Evolutionary conservation across 1,140 invertebrate species (phyloP), one percentile per base, ranked within the genome.

Genomic region (Dufourea novaeangliae): DNA sequence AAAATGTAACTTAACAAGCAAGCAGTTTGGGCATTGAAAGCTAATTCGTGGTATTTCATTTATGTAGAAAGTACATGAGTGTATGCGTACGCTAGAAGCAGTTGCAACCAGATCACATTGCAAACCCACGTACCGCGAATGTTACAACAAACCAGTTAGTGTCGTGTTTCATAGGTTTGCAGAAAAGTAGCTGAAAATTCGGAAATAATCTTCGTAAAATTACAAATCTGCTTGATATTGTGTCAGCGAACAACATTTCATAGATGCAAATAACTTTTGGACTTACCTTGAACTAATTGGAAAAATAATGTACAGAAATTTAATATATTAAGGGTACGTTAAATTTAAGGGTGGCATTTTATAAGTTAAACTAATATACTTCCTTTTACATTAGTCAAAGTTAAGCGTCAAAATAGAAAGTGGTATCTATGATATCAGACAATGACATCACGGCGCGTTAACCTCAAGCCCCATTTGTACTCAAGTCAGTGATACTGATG

Each of bases 361-460:
- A n/a, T n/a, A n/a, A n/a, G n/a, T n/a, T n/a, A n/a, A n/a, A n/a
- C n/a, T n/a, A n/a, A n/a, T n/a, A n/a, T n/a, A 41, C 14, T 12
- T 10, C 10, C 8, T 41, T 41, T 41, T 41, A 41, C 39, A n/a
- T n/a, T 50, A n/a, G 46, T 50, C 8, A 22, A 52, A 52, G 50
- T 52, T 11, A 7, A 27, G 1, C n/a, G 52, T 14, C 25, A 70
- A 70, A 70, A 54, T 50, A 50, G 39, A 72, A 12, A 27, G 54
- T 32, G 46, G 25, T 41, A 25, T 22, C 10, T 59, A 68, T 68
- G 73, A 69, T 70, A 70, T 70, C 73, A 70, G 27, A 37, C 17
- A 69, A 12, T 76, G 73, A 77, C 67, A 77, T 77, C 74, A 70
- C 44, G 34, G 74, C 66, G 41, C 66, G 56, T 70, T 77, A 70